Evolutionary conservation across 92 coral and sea anemone genomes (phyloP).

Genomic region (Nematostella vectensis): DNA sequence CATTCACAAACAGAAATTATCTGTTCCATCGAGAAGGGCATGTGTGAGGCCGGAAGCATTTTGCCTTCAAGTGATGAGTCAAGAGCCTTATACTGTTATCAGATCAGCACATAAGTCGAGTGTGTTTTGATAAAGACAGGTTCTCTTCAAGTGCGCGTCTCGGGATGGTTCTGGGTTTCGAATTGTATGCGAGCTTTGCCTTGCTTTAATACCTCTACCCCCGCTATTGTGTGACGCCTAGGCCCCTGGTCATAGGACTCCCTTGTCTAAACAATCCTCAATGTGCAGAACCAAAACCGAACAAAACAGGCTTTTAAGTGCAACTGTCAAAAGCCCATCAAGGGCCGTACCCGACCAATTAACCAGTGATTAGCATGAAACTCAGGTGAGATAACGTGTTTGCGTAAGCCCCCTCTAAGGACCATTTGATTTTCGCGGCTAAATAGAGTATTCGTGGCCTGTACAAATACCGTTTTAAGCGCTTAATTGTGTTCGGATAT

Average conservation of each 20-base stretch:
- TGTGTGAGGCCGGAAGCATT: constrained; percentile 1
- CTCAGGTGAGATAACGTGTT: constrained; percentile 81
- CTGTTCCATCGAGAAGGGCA: constrained; percentile 79
- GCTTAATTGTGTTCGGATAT: constrained; percentile 63
- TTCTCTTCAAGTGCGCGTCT: too few relatives aligned
- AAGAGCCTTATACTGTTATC: neutral
- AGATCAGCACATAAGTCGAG: too few relatives aligned
- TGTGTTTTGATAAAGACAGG: too few relatives aligned
- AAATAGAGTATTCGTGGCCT: constrained; percentile 83
- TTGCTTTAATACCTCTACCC: too few relatives aligned
- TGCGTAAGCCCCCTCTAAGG: constrained; percentile 63
- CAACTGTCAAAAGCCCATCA: constrained; percentile 78
- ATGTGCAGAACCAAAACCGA: constrained; percentile 53
- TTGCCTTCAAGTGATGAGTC: neutral
- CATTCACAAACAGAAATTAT: constrained; percentile 82
- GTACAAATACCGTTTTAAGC: constrained; percentile 71
- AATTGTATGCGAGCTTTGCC: too few relatives aligned
- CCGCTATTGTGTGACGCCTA: too few relatives aligned
- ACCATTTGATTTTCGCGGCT: constrained; percentile 67
- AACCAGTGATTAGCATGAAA: constrained; percentile 86
- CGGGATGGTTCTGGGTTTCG: too few relatives aligned
- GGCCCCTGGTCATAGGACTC: too few relatives aligned
- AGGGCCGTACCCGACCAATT: constrained; percentile 55
- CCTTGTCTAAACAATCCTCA: constrained; percentile 70
- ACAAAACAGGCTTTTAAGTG: constrained; percentile 91